These are phyloP conservation scores for Allygus modestus DNA, from an alignment of 2,888 invertebrate species.

Conservation along the genomic window DNA sequence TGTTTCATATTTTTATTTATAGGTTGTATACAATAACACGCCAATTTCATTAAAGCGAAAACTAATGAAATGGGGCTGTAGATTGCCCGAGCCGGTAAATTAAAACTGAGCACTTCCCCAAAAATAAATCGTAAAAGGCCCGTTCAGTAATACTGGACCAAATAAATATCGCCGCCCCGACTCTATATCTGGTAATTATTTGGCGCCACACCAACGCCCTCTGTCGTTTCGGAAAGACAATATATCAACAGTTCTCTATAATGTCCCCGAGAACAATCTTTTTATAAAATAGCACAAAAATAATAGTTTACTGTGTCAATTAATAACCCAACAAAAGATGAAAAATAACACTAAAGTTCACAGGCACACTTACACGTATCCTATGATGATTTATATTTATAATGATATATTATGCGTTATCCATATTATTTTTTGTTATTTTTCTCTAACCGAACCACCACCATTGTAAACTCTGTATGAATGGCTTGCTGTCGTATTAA, in stretches of 20 bases:
- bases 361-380: too few species aligned
- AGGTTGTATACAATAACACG: neutral
- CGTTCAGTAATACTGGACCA: constrained; percentile 19
- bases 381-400: too few species aligned
- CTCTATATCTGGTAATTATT: constrained; percentile 28
- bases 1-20: too few species aligned
- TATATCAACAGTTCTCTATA: neutral
- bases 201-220: constrained; percentile 11
- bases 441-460: too few species aligned
- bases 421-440: too few species aligned
- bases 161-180: neutral
- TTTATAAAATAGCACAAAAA: neutral
- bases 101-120: constrained; percentile 24
- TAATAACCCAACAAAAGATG: too few species aligned
- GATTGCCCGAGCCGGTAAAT: constrained; percentile 17
- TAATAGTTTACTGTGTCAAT: too few species aligned
- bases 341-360: too few species aligned
- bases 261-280: neutral
- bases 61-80: constrained; percentile 10
- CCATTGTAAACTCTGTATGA: too few species aligned
- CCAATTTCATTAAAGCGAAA: neutral
- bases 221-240: neutral
- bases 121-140: constrained; percentile 38
- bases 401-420: too few species aligned
- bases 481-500: too few species aligned